These are phyloP conservation scores for Cephus rjabovi DNA, from an alignment of 2,888 invertebrate genomes.

Conservation along the genomic window DNA sequence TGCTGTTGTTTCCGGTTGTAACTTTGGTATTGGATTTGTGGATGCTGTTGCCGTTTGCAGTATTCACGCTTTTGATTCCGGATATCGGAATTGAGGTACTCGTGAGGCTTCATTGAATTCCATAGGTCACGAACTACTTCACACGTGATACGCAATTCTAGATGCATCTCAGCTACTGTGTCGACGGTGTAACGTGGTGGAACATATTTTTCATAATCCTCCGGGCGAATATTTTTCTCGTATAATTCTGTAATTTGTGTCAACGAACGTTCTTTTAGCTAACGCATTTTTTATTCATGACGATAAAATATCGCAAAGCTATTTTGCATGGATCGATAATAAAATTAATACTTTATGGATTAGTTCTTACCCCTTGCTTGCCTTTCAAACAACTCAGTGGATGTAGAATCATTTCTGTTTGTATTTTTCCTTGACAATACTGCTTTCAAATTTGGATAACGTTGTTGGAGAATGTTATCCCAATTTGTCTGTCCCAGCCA, in stretches of 20 bases:
- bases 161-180: constrained; percentile 47
- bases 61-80: constrained; percentile 4
- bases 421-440: neutral
- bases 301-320: neutral
- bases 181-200: constrained; percentile 41
- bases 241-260: constrained; percentile 8
- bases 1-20: constrained; percentile 7
- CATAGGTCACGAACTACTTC: constrained; percentile 48
- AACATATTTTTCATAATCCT: constrained; percentile 23
- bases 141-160: constrained; percentile 46
- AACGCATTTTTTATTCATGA: neutral
- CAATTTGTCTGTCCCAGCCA: neutral
- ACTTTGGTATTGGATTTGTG: constrained; percentile 10
- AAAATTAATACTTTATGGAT: neutral
- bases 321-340: neutral
- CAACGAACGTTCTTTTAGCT: neutral
- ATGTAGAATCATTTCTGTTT: neutral
- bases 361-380: neutral
- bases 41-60: constrained; percentile 3
- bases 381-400: neutral
- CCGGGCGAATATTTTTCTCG: constrained; percentile 8
- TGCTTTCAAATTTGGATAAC: constrained; percentile 2
- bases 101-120: constrained; percentile 26
- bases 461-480: neutral
- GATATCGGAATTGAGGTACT: constrained; percentile 1